Base-by-base conservation (phyloP, 2,888 invertebrate species). In the Drosophila atripex region DNA sequence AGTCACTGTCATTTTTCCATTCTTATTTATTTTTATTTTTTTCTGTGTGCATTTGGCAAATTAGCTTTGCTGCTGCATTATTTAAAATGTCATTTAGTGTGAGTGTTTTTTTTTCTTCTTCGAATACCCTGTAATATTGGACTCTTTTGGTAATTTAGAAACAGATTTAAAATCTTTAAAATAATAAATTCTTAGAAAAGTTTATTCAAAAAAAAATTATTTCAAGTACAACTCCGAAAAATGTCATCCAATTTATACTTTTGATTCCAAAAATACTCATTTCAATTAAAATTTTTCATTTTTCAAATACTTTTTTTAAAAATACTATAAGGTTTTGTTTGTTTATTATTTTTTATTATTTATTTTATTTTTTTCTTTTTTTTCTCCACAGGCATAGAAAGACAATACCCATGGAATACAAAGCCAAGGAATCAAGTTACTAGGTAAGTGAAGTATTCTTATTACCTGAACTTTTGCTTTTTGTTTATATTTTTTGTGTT, bases 11-110 rank as follows among this genome's bases (percentile, higher is more conserved):
- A 21, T 11, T 8, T 18, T 51, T 35, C 14, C 41, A 16, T 25
- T 21, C 32, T 11, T 16, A 35, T 16, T 38, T 46, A 14, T 12
- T n/a, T 39, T 55, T 46, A 14, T 12, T n/a, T 39, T n/a, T 43
- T 52, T 43, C 41, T 68, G 56, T 71, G 73, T 75, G 73, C 73
- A 73, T 63, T 73, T 73, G 41, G 68, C 75, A 66, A 75, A 71
- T 65, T 75, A 72, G 56, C 60, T 57, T 14, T 51, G 46, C 54
- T 32, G 50, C 71, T 55, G 54, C 49, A 28, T 60, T 63, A 46
- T 52, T 57, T 66, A 75, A 72, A 79, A 75, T 77, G 70, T 73
- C 75, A 77, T 60, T 64, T 39, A 46, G 51, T 64, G 28, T 28
- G 28, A 28, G 28, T 9, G 28, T 9, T 28, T 64, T 64, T 30